These are phyloP conservation scores for Podarcis siculus DNA, from an alignment of 2,797 vertebrate genomes.

Conservation along the genomic window DNA sequence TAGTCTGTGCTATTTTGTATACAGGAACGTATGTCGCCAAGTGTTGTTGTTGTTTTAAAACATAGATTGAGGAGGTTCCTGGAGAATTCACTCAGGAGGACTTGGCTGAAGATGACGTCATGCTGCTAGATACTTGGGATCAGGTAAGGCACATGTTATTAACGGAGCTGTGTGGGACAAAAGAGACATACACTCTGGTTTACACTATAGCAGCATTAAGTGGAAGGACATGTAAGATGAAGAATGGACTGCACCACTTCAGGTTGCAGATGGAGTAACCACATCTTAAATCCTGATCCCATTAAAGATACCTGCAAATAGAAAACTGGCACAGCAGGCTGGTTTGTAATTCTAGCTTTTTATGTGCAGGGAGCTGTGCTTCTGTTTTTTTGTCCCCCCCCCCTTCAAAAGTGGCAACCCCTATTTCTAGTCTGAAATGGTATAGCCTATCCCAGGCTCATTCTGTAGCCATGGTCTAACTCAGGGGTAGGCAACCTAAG, in stretches of 20 bases:
- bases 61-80: constrained; percentile 92
- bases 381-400: not conserved
- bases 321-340: not conserved
- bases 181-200: not conserved
- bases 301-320: not conserved
- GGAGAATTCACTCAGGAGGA: constrained; percentile 93
- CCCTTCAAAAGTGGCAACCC: not conserved
- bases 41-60: not conserved
- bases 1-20: not conserved
- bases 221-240: not conserved
- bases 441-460: too few relatives aligned
- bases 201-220: not conserved
- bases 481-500: too few relatives aligned
- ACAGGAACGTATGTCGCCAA: not conserved
- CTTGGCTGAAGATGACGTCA: constrained; percentile 93
- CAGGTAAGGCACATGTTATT: constrained; percentile 79
- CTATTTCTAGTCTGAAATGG: not conserved
- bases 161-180: not conserved
- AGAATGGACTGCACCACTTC: not conserved
- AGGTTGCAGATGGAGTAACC: not conserved
- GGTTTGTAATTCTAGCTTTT: not conserved
- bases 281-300: not conserved
- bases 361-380: not conserved
- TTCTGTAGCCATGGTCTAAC: not conserved
- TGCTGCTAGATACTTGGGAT: constrained; percentile 91